phyloP scores from a whole-genome alignment of 2,113 vertebrate species.

The Pseudorectes ferrugineus region DNA sequence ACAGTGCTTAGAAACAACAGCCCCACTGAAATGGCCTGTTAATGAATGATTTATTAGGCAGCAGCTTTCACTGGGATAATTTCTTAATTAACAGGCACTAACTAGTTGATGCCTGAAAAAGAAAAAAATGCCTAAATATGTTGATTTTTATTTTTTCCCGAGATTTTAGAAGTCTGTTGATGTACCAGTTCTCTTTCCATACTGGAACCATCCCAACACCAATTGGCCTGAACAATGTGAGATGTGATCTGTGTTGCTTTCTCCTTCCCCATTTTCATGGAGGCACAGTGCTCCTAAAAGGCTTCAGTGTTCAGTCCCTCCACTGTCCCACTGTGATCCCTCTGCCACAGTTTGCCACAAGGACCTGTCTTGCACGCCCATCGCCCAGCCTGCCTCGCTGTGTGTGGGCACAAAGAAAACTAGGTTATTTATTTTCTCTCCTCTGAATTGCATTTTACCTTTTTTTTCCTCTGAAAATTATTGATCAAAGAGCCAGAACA shows the following conservation, averaged over 20 bases:
- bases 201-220: neutral
- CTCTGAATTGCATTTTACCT: neutral
- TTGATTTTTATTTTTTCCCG: neutral
- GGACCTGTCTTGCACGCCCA: neutral
- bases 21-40: conserved; percentile 50
- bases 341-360: neutral
- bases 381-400: neutral
- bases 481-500: neutral
- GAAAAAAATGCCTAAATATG: neutral
- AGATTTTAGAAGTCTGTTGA: neutral
- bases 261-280: neutral
- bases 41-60: conserved; percentile 73
- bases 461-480: neutral
- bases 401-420: neutral
- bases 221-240: neutral
- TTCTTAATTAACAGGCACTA: conserved; percentile 70
- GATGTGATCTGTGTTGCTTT: neutral
- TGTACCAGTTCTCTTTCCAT: neutral
- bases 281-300: neutral
- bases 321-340: fast-evolving
- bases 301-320: neutral
- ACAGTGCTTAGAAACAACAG: conserved; percentile 1
- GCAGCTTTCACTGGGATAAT: conserved; percentile 52
- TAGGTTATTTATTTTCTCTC: neutral
- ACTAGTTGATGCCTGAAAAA: conserved; percentile 15